Conservation (phyloP, 2,888 invertebrate genomes). For the Seira sanloemensis region DNA sequence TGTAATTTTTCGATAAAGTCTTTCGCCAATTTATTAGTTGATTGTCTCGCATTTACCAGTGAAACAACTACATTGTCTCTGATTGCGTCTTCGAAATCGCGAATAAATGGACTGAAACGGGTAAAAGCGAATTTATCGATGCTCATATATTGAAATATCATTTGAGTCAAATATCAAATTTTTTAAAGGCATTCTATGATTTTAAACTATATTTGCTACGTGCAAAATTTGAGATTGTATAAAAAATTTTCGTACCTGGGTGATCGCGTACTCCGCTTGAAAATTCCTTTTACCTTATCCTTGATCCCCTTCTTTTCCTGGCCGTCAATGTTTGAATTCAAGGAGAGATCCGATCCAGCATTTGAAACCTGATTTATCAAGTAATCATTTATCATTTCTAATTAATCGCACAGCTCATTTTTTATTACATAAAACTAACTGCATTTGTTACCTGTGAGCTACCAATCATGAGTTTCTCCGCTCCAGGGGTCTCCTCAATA, state of each 20-base stretch:
- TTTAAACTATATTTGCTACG: too few species aligned
- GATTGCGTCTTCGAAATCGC: not conserved
- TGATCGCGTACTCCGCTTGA: constrained; percentile 83
- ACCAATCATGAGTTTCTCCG: constrained; percentile 60
- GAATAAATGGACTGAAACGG: not conserved
- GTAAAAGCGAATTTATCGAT: not conserved
- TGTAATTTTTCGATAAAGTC: not conserved
- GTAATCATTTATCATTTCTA: too few species aligned
- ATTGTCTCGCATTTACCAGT: not conserved
- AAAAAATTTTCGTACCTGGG: constrained; percentile 81
- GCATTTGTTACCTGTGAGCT: constrained; percentile 68
- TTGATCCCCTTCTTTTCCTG: constrained; percentile 86
- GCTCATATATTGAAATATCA: too few species aligned
- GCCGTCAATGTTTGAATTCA: constrained; percentile 77
- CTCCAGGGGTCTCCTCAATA: constrained; percentile 81
- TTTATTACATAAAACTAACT: constrained; percentile 66
- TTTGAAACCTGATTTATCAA: constrained; percentile 77
- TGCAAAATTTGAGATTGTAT: too few species aligned
- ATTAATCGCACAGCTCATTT: too few species aligned
- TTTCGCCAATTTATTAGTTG: not conserved
- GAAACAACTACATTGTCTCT: not conserved
- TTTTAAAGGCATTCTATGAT: too few species aligned
- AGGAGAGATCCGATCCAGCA: constrained; percentile 84
- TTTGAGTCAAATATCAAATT: too few species aligned
- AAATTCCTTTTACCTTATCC: constrained; percentile 88